Base-by-base conservation (phyloP, 2,797 vertebrate genomes). In the Ciconia nigra region DNA sequence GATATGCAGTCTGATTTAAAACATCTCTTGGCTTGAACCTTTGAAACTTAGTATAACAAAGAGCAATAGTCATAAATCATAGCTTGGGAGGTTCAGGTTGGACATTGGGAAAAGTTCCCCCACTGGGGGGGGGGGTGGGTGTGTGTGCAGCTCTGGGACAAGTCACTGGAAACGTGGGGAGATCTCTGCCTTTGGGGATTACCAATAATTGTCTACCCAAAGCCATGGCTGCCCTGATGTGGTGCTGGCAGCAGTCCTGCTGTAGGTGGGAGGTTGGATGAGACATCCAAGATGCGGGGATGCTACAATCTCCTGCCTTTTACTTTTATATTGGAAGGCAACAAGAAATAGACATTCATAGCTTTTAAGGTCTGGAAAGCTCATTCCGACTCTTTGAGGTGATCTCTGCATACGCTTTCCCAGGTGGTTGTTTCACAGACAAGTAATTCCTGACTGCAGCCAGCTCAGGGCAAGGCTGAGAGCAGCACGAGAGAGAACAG, bases 221-320 rank as follows among this genome's bases (percentile, higher is more conserved):
- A 59, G 39, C 49, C 39, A 31, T 0, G 8, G 11, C 28, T 35
- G 24, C 47, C 31, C 31, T 41, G 5, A 19, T 0, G 76, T 4
- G 24, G 15, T 18, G 33, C 49, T 63, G 87, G 62, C 77, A 67
- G 58, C 33, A 41, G 54, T 26, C 37, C 51, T 81, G 42, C 52
- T 0, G 0, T 6, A 41, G 49, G 65, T 17, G 61, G 29, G 52
- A 37, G 26, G 25, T 1, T n/a, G 33, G 66, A 31, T 58, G 46
- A 44, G 59, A 35, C 54, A 80, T 42, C 37, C 11, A 9, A 80
- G 74, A 44, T 74, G 49, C 61, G 65, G 59, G 42, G 54, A 61
- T 57, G 31, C 49, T 63, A 41, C 31, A 29, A 14, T 11, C 29
- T 54, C 58, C 57, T 65, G 63, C 25, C 41, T 69, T 69, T 83